Evolutionary conservation across 92 coral and sea anemone species (phyloP).

Genomic region (Actinernus sp.): DNA sequence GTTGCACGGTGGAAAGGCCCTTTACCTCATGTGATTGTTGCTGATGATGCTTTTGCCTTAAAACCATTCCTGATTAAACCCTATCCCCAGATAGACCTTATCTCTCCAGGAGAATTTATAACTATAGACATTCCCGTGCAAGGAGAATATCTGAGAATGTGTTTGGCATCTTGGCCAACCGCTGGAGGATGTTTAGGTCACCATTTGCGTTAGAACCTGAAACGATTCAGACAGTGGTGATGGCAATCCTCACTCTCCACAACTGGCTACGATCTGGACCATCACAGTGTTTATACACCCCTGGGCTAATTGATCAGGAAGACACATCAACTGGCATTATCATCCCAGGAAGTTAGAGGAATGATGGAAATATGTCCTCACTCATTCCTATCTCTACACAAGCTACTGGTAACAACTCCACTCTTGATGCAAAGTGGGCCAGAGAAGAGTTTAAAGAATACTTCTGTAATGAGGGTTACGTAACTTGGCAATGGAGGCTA

Average conservation of each 20-base stretch:
- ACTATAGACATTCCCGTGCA: conserved; percentile 53
- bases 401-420: too few species aligned
- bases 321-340: conserved; percentile 9
- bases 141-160: conserved; percentile 60
- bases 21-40: conserved; percentile 33
- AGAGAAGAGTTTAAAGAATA: too few species aligned
- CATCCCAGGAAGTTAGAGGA: conserved; percentile 22
- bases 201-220: conserved; percentile 63
- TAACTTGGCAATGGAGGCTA: too few species aligned
- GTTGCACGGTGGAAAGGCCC: too few species aligned
- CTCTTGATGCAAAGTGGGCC: too few species aligned
- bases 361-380: conserved; percentile 6
- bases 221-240: conserved; percentile 42
- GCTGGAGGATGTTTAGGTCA: conserved; percentile 51
- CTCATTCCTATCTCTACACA: too few species aligned
- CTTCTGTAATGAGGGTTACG: too few species aligned
- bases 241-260: conserved; percentile 58
- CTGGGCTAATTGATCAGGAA: conserved; percentile 29
- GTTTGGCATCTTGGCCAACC: conserved; percentile 51
- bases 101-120: conserved; percentile 55
- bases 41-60: conserved; percentile 65
- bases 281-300: conserved; percentile 35
- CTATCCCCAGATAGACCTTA: too few species aligned
- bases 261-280: conserved; percentile 37
- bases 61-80: too few species aligned